Base-by-base conservation (phyloP, 64 coral and sea anemone species). In the Orbicella faveolata region DNA sequence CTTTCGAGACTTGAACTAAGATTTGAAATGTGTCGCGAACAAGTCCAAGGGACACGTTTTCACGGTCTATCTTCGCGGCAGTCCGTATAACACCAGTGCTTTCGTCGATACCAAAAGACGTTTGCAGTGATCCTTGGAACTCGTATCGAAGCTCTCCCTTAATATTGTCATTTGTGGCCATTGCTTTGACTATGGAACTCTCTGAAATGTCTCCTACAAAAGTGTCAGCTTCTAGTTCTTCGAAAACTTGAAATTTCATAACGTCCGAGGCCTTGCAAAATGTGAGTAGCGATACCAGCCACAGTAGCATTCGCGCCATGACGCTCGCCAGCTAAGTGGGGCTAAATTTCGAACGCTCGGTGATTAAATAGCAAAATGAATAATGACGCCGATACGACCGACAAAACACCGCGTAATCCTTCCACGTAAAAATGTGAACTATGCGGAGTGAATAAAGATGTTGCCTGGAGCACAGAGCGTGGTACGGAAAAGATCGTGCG, bases 121-220 rank as follows among this genome's bases (percentile, higher is more conserved):
- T 61, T 21, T 79, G 41, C 30, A 74, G 34, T n/a, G 74, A 44
- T 18, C 73, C 83, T 62, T 92, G 90, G 20, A 92, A 79, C 1
- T 61, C 51, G 37, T 54, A 92, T 23, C 61, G 75, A 36, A 91
- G 20, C 26, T 41, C 37, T 52, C 34, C 7, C 14, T 54, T 55
- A 1, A 36, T 30, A n/a, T 77, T 63, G 20, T 66, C 34, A 70
- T 70, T 53, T 36, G 26, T 1, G 8, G 63, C 33, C 19, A 86
- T 9, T 48, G 36, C 23, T 52, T 39, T 44, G 68, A 65, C 82
- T 11, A 52, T 20, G 19, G 30, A 33, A 34, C 36, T 92, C 34
- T 73, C 63, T 6, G 83, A 79, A 67, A 87, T 78, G 79, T 92
- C 75, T 59, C 83, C 90, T 4, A 92, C 90, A 61, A 92, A 87